phyloP scores from a whole-genome alignment of 2,888 invertebrate genomes.

The Caenorhabditis auriculariae region DNA sequence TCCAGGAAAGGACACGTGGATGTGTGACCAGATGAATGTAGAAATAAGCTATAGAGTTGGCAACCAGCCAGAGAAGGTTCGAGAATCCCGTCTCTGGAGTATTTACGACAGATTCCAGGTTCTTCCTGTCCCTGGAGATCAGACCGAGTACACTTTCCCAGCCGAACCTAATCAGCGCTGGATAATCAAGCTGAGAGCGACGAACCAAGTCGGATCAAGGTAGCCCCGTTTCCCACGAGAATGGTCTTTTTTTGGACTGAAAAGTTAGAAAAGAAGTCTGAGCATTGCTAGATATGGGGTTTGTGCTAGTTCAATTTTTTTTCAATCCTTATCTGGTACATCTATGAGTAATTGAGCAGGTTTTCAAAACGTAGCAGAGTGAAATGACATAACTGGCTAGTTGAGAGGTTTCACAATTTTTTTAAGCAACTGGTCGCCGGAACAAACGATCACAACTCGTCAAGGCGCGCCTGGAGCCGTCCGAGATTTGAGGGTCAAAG shows the following conservation, averaged over 20 bases:
- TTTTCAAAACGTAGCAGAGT: background rate
- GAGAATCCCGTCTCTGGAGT: too few species aligned
- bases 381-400: background rate
- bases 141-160: conserved; percentile 62
- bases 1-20: conserved; percentile 61
- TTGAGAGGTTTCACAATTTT: background rate
- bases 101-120: too few species aligned
- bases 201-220: conserved; percentile 48
- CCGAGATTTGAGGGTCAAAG: conserved; percentile 51
- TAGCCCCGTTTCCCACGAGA: too few species aligned
- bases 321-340: too few species aligned
- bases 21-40: conserved; percentile 61
- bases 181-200: conserved; percentile 53
- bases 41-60: conserved; percentile 62
- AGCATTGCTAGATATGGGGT: too few species aligned
- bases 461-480: conserved; percentile 63
- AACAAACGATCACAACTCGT: conserved; percentile 56
- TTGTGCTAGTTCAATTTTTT: too few species aligned
- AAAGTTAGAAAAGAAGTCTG: background rate
- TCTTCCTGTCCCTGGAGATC: conserved; percentile 56
- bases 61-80: conserved; percentile 52
- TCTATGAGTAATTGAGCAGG: too few species aligned
- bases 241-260: too few species aligned
- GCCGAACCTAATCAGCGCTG: conserved; percentile 62
- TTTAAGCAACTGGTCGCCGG: conserved; percentile 52